Percentiles rank a stretch among this genome's conserved stretches.
Conservation (phyloP, 2,888 invertebrate species). For the Amphipyra berbera region DNA sequence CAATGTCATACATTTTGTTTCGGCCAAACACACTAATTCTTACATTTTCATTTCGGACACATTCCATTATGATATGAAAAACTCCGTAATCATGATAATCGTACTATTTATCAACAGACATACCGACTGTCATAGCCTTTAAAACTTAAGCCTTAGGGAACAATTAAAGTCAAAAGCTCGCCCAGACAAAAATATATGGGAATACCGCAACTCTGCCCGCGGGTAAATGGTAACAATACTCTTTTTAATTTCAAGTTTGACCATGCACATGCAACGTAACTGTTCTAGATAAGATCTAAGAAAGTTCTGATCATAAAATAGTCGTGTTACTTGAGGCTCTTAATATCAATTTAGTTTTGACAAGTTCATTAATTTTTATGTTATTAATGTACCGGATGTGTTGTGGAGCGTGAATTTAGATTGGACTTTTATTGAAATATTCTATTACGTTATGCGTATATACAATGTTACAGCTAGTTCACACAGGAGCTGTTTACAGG, state of each 20-base stretch:
- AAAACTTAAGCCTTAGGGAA: slow-evolving; percentile 72
- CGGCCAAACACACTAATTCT: too few relatives aligned
- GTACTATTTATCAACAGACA: slow-evolving; percentile 71
- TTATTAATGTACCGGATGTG: slow-evolving; percentile 47
- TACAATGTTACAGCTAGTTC: too few relatives aligned
- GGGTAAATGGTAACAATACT: slow-evolving; percentile 46
- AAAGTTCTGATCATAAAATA: slow-evolving; percentile 36
- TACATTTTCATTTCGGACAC: too few relatives aligned
- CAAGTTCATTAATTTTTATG: slow-evolving; percentile 57
- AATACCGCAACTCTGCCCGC: slow-evolving; percentile 21
- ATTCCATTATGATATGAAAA: too few relatives aligned
- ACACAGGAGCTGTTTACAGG: too few relatives aligned
- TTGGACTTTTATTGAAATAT: slow-evolving; percentile 44
- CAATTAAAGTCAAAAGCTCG: slow-evolving; percentile 79
- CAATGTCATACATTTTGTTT: too few relatives aligned
- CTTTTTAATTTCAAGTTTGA: slow-evolving; percentile 43
- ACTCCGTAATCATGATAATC: slow-evolving; percentile 67
- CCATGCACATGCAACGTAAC: slow-evolving; percentile 44
- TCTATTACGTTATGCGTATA: slow-evolving; percentile 22
- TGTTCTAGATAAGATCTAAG: slow-evolving; percentile 47
- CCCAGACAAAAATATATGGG: slow-evolving; percentile 65
- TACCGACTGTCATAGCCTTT: slow-evolving; percentile 68
- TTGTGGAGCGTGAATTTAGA: slow-evolving; percentile 39
- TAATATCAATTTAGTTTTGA: slow-evolving; percentile 56
- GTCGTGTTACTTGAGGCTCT: slow-evolving; percentile 15